Conservation (phyloP, 30 jellyfish, hydroid and myxozoan genomes). For the Cassiopea xamachana region DNA sequence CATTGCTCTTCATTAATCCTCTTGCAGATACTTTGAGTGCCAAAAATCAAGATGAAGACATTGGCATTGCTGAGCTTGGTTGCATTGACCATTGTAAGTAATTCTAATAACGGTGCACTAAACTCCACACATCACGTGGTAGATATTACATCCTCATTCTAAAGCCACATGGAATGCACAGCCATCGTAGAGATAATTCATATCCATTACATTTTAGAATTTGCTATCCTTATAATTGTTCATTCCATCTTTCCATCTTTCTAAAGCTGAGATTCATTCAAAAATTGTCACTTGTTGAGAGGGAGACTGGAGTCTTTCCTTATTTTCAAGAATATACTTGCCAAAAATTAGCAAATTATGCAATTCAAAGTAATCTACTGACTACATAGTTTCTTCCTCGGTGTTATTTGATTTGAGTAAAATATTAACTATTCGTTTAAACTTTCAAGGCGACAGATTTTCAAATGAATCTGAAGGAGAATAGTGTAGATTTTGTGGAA, state of each 20-base stretch:
- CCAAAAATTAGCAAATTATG: neutral
- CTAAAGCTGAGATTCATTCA: neutral
- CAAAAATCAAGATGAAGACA: neutral
- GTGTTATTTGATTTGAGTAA: neutral
- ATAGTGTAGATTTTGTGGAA: slow-evolving; percentile 40
- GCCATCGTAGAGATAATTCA: neutral
- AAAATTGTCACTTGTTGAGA: neutral
- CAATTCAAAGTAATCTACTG: neutral
- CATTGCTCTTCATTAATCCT: neutral
- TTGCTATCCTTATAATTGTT: neutral
- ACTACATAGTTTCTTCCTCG: neutral
- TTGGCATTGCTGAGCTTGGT: neutral
- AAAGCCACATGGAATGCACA: neutral
- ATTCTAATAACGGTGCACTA: neutral
- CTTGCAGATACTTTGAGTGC: too few species aligned
- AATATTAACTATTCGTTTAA: neutral
- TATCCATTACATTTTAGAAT: neutral
- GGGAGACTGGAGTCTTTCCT: too few species aligned
- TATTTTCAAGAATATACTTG: neutral
- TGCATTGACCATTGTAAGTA: neutral
- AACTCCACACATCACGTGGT: neutral
- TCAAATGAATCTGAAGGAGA: slow-evolving; percentile 33
- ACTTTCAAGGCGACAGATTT: slow-evolving; percentile 32
- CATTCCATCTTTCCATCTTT: neutral
- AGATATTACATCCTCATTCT: neutral